Base-by-base conservation (phyloP, 2,888 invertebrate genomes). In the Tolmerus cingulatus region DNA sequence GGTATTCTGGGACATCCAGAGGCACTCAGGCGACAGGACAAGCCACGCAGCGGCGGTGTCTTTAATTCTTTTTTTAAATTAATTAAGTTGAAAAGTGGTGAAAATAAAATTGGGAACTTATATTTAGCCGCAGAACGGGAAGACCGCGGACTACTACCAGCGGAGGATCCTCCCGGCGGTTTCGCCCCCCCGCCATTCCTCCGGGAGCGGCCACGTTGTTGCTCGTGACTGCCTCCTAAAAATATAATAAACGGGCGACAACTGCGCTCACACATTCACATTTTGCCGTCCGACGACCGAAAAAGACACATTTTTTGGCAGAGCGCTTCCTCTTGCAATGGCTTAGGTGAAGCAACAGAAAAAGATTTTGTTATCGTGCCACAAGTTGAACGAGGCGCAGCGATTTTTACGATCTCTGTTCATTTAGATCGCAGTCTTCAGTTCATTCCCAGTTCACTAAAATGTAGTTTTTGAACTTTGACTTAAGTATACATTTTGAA, bases 221-320 rank as follows among this genome's bases (percentile, higher is more conserved):
- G 16, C 76, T 76, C 34, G 51, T 43, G 85, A 74, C 30, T 85
- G 74, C 74, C 43, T 46, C 46, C 85, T 85, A 85, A 85, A 85
- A 85, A 85, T 85, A 85, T 85, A 85, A 85, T 82, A 23, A 85
- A 74, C 85, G 85, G 74, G 74, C 74, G 85, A 74, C 85, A 85
- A 85, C 74, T 85, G 85, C 30, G 85, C 74, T 74, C 85, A 66
- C 23, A 74, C 74, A 74, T 85, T 46, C 85, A 85, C 74, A 74
- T 43, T 85, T 27, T 74, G 74, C 46, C 74, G 43, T 85, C 74
- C 34, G 74, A 57, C 74, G 74, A 74, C 85, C 37, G 19, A 37
- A 74, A 55, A 34, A 66, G 57, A 27, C 19, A 82, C 23, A 46
- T 37, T 57, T 81, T 82, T 66, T 82, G 82, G 82, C 82, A 66